These are phyloP conservation scores for Bibio marci DNA, from an alignment of 2,888 invertebrate species.

Conservation along the genomic window DNA sequence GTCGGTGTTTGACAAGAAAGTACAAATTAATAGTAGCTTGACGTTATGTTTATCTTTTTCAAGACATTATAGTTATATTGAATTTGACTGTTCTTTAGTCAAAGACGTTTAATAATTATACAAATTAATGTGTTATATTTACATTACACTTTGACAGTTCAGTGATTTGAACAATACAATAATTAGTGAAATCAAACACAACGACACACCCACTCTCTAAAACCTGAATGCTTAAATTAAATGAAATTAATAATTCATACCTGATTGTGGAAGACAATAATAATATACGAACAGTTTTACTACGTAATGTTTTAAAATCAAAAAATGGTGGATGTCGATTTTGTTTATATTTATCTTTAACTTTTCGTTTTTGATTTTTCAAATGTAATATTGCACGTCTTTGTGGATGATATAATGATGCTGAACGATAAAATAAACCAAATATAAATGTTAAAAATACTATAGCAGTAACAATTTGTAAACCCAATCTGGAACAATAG, in stretches of 20 bases:
- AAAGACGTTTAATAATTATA: neutral
- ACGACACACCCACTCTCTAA: too few species aligned
- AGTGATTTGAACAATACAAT: too few species aligned
- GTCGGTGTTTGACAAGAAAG: too few species aligned
- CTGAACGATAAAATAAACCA: constrained; percentile 75
- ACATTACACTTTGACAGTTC: neutral
- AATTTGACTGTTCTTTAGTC: neutral
- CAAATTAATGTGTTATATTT: neutral
- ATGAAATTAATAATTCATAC: neutral
- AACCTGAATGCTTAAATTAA: too few species aligned
- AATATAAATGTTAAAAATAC: constrained; percentile 69
- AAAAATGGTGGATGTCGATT: constrained; percentile 73
- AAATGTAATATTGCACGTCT: constrained; percentile 72
- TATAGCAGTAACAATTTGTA: constrained; percentile 72
- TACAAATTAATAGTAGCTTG: too few species aligned
- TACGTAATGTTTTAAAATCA: constrained; percentile 68
- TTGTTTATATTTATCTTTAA: constrained; percentile 58
- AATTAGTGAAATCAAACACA: too few species aligned
- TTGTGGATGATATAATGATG: constrained; percentile 76
- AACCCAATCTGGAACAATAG: constrained; percentile 47
- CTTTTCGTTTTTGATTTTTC: constrained; percentile 72
- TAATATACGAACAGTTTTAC: constrained; percentile 68
- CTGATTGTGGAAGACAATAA: constrained; percentile 63
- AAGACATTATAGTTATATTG: too few species aligned
- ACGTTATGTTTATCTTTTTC: too few species aligned